Percentiles rank a stretch among this genome's conserved stretches.
phyloP scores from a whole-genome alignment of 2,113 vertebrate species.

The Taxidea taxus region DNA sequence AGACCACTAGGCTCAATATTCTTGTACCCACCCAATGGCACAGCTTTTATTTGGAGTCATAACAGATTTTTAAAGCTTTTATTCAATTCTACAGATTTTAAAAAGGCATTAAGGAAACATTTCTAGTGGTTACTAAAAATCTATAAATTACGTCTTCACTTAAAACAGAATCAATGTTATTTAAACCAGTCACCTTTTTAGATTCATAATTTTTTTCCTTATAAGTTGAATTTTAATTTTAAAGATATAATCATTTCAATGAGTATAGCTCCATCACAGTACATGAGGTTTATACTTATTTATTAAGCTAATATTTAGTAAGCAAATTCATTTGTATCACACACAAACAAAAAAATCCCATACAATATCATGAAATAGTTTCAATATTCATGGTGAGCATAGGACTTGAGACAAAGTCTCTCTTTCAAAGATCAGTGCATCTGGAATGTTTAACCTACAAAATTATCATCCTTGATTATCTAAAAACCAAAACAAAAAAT shows the following conservation, averaged over 20 bases:
- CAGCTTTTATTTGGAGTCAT: not conserved
- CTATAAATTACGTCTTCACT: not conserved
- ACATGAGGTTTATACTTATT: slow-evolving; percentile 16
- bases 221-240: slow-evolving; percentile 28
- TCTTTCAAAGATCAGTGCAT: slow-evolving; percentile 13
- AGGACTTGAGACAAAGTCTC: slow-evolving; percentile 43
- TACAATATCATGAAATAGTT: not conserved
- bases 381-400: not conserved
- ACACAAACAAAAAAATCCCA: slow-evolving; percentile 28
- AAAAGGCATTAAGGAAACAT: not conserved
- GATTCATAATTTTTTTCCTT: not conserved
- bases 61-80: slow-evolving; percentile 30
- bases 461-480: slow-evolving; percentile 21
- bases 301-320: slow-evolving; percentile 9
- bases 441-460: not conserved
- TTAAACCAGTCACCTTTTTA: not conserved
- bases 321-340: slow-evolving; percentile 32
- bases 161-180: slow-evolving; percentile 20
- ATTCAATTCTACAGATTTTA: slow-evolving; percentile 9
- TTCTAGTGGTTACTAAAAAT: slow-evolving; percentile 23
- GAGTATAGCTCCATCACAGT: not conserved
- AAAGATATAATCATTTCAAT: slow-evolving; percentile 15
- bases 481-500: not conserved
- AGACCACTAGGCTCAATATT: not conserved
- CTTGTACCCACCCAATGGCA: not conserved